Evolutionary conservation across 2,888 invertebrate genomes (phyloP).

Genomic region (Galeruca laticollis): DNA sequence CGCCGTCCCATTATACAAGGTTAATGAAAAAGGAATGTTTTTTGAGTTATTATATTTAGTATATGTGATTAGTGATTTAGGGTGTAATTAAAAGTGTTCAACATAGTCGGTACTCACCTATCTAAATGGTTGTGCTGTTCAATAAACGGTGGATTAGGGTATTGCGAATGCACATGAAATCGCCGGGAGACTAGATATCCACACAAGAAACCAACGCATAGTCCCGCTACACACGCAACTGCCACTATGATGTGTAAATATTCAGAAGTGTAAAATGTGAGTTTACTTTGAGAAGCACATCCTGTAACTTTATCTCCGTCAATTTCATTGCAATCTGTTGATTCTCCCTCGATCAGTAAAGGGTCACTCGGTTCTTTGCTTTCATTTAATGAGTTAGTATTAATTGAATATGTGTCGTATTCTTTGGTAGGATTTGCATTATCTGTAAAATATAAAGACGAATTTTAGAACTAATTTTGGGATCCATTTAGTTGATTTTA

Average conservation of each 20-base stretch:
- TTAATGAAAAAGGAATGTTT: too few species aligned
- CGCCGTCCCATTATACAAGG: too few species aligned
- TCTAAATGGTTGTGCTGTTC: constrained; percentile 85
- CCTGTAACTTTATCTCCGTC: constrained; percentile 58
- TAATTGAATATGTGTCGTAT: constrained; percentile 60
- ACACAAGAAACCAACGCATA: constrained; percentile 85
- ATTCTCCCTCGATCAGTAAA: constrained; percentile 58
- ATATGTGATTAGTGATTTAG: background rate
- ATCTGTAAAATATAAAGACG: constrained; percentile 39
- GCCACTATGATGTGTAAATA: constrained; percentile 85
- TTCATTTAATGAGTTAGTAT: constrained; percentile 47
- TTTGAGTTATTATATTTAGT: too few species aligned
- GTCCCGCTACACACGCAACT: constrained; percentile 79
- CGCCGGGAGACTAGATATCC: constrained; percentile 86
- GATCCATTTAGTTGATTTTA: too few species aligned
- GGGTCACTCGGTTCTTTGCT: constrained; percentile 47
- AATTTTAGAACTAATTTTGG: background rate
- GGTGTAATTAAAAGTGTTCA: background rate
- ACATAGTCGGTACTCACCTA: constrained; percentile 66
- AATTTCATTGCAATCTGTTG: constrained; percentile 58
- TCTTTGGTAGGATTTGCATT: constrained; percentile 52
- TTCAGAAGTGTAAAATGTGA: constrained; percentile 83
- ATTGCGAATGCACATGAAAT: constrained; percentile 77
- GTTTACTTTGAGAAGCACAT: constrained; percentile 67
- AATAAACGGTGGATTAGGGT: constrained; percentile 80